A percentile compares a stretch with the other conserved stretches of the same genome.
Conservation (phyloP, 2,888 invertebrate genomes). For the Dicranocentrus wangi region DNA sequence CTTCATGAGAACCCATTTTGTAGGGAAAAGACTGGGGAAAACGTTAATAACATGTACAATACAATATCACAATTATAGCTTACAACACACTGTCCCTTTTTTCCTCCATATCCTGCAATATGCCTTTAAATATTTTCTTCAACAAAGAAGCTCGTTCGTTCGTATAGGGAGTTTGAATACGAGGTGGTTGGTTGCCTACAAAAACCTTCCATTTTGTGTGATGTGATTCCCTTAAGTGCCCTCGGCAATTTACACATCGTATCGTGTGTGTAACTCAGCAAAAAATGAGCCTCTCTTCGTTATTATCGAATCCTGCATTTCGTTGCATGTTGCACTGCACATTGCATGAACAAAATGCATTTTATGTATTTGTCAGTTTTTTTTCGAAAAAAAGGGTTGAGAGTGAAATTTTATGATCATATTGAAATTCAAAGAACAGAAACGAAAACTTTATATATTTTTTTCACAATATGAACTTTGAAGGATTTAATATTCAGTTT, state of each 20-base stretch:
- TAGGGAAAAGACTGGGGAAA: conserved; percentile 8
- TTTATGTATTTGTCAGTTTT: not conserved
- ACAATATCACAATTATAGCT: conserved; percentile 1
- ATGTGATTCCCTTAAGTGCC: conserved; percentile 19
- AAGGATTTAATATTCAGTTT: conserved; percentile 9
- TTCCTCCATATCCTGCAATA: no score
- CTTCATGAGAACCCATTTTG: no score
- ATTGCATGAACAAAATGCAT: not conserved
- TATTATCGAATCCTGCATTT: not conserved
- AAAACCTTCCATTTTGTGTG: no score
- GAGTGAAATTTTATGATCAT: conserved; percentile 35
- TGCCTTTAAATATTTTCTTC: no score
- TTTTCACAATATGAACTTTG: not conserved
- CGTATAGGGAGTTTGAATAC: no score
- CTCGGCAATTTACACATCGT: not conserved
- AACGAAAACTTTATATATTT: not conserved
- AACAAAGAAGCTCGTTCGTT: no score
- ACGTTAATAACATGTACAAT: conserved; percentile 2
- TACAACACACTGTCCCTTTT: not conserved
- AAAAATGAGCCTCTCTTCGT: no score
- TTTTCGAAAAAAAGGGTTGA: conserved; percentile 15
- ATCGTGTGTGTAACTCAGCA: no score
- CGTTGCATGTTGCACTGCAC: not conserved
- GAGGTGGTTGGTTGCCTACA: no score
- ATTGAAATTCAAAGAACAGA: conserved; percentile 44